These are phyloP conservation scores for Rhamphomyia laevipes DNA, from an alignment of 2,888 invertebrate genomes.

Conservation along the genomic window DNA sequence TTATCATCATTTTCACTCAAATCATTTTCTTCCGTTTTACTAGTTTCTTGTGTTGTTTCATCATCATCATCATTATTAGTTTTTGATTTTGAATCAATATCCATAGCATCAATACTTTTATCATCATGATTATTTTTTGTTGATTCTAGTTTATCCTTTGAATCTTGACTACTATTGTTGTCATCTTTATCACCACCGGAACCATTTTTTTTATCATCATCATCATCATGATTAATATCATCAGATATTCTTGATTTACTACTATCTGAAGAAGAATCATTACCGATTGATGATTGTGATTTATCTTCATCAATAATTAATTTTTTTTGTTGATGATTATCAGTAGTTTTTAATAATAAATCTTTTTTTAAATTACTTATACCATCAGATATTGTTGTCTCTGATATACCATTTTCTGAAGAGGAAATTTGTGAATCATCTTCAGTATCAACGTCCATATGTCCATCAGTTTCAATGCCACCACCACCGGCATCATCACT, in stretches of 20 bases:
- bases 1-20: conserved; percentile 10
- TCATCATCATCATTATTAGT: conserved; percentile 18
- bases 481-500: conserved; percentile 15
- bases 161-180: conserved; percentile 13
- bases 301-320: conserved; percentile 10
- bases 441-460: conserved; percentile 19
- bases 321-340: conserved; percentile 13
- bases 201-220: conserved; percentile 19
- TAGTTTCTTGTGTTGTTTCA: conserved; percentile 17
- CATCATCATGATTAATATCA: conserved; percentile 16
- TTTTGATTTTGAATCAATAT: conserved; percentile 22
- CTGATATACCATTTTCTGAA: conserved; percentile 21
- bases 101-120: conserved; percentile 17
- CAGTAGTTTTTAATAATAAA: not conserved
- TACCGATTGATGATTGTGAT: conserved; percentile 4
- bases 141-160: conserved; percentile 7
- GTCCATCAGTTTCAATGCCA: conserved; percentile 15
- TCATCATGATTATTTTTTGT: conserved; percentile 18
- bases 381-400: conserved; percentile 10
- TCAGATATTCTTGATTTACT: conserved; percentile 13
- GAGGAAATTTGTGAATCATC: conserved; percentile 34
- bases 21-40: not conserved
- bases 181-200: conserved; percentile 17
- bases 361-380: conserved; percentile 1
- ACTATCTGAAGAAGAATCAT: conserved; percentile 14